These are phyloP conservation scores for Brienomyrus brachyistius DNA, from an alignment of 2,113 vertebrate genomes.

Conservation along the genomic window DNA sequence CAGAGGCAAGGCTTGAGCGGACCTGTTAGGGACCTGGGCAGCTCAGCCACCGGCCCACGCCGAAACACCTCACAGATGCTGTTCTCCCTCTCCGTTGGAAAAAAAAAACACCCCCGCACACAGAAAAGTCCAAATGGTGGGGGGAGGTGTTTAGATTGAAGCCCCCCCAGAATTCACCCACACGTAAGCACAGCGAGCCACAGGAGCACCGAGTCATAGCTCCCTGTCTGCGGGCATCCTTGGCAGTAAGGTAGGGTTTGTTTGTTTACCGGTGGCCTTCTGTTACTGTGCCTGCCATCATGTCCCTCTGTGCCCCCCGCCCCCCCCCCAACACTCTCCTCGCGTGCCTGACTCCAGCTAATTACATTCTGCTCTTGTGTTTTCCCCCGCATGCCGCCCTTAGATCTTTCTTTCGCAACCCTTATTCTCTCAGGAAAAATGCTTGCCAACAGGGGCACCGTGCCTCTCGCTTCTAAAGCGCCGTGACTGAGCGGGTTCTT, in stretches of 20 bases:
- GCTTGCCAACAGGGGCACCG: not conserved
- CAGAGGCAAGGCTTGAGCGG: not conserved
- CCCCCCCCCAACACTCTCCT: not conserved
- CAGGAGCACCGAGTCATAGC: not conserved
- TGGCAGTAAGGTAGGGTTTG: not conserved
- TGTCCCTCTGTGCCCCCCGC: not conserved
- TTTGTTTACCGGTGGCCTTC: not conserved
- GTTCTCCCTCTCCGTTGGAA: not conserved
- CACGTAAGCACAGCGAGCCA: not conserved
- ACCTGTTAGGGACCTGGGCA: not conserved
- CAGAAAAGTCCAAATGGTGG: not conserved
- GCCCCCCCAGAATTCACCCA: not conserved
- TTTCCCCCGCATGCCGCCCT: not conserved
- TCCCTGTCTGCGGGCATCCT: not conserved
- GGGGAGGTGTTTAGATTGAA: not conserved
- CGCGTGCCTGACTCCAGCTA: not conserved
- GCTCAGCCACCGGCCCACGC: not conserved
- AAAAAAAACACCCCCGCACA: not conserved
- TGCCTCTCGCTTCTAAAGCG: not conserved
- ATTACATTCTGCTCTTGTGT: slow-evolving; percentile 7
- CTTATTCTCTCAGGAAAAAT: not conserved
- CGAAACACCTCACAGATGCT: not conserved
- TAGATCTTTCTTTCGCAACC: not conserved
- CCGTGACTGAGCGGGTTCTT: not conserved
- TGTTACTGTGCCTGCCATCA: not conserved